Conservation (phyloP, 2,888 invertebrate genomes). For the Itoplectis maculator region DNA sequence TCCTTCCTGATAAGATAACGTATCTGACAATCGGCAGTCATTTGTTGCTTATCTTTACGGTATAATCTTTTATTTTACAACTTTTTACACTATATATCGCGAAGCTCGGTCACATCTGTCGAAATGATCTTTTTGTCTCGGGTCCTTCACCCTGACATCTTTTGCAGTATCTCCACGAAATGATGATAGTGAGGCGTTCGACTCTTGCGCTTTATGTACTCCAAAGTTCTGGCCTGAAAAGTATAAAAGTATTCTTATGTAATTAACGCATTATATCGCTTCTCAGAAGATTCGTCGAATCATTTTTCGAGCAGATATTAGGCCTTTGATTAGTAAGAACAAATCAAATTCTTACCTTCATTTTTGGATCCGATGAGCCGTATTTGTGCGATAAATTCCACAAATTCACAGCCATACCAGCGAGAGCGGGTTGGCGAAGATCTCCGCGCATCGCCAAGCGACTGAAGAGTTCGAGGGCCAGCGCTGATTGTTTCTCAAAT, state of each 20-base stretch:
- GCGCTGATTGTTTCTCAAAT: conserved; percentile 88
- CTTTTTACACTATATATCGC: conserved; percentile 47
- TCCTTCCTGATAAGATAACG: conserved; percentile 15
- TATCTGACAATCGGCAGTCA: neutral
- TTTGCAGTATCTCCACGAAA: conserved; percentile 77
- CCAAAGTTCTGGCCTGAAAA: conserved; percentile 78
- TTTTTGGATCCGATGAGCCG: conserved; percentile 86
- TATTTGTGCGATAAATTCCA: conserved; percentile 93
- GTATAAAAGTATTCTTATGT: conserved; percentile 24
- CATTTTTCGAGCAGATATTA: no score
- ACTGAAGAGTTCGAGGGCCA: conserved; percentile 91
- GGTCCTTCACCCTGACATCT: conserved; percentile 72
- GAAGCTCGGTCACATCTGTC: neutral
- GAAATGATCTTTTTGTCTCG: neutral
- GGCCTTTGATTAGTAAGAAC: no score
- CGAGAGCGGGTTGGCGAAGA: conserved; percentile 87
- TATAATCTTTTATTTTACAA: conserved; percentile 54
- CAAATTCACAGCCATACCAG: conserved; percentile 90
- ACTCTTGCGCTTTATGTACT: conserved; percentile 79
- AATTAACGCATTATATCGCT: neutral
- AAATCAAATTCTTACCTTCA: conserved; percentile 84
- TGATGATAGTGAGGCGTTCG: conserved; percentile 77
- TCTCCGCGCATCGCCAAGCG: conserved; percentile 89
- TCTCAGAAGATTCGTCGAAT: neutral
- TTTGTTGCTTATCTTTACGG: conserved; percentile 9